phyloP scores from a whole-genome alignment of 1,140 invertebrate genomes.

The Asbolus verrucosus region DNA sequence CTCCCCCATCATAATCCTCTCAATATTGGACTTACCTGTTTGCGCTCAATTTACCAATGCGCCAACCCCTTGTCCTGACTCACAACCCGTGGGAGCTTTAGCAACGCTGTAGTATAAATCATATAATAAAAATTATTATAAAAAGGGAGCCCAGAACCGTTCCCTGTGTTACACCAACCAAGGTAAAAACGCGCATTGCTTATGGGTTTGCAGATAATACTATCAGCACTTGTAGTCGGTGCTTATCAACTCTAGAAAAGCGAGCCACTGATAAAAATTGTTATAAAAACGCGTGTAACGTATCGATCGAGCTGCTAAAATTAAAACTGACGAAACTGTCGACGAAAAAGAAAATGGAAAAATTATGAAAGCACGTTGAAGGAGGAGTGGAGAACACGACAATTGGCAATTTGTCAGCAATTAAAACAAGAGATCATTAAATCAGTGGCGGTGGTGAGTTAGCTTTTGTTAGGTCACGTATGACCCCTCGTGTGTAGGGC shows the following conservation, averaged over 20 bases:
- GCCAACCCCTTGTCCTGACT: neutral
- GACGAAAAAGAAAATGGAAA: slow-evolving; percentile 18
- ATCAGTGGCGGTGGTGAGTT: slow-evolving; percentile 61
- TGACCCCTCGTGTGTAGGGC: slow-evolving; percentile 52
- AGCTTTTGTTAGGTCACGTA: slow-evolving; percentile 66
- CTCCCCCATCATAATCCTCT: slow-evolving; percentile 25
- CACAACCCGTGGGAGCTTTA: neutral
- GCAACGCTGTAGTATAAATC: no score
- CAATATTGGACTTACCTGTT: slow-evolving; percentile 32
- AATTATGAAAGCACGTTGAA: slow-evolving; percentile 35
- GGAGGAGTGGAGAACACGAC: slow-evolving; percentile 43
- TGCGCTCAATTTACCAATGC: slow-evolving; percentile 22
- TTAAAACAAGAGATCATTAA: slow-evolving; percentile 67
- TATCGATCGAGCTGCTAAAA: no score
- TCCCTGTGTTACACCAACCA: no score
- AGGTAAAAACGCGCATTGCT: no score
- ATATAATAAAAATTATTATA: no score
- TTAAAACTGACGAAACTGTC: no score
- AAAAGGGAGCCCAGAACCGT: no score
- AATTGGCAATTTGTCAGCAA: slow-evolving; percentile 67
- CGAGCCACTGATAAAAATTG: no score
- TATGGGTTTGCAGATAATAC: no score
- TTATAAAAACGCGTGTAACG: no score
- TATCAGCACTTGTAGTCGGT: no score
- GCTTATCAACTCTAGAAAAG: no score